phyloP scores from a whole-genome alignment of 2,888 invertebrate species.

The Athripsodes cinereus region DNA sequence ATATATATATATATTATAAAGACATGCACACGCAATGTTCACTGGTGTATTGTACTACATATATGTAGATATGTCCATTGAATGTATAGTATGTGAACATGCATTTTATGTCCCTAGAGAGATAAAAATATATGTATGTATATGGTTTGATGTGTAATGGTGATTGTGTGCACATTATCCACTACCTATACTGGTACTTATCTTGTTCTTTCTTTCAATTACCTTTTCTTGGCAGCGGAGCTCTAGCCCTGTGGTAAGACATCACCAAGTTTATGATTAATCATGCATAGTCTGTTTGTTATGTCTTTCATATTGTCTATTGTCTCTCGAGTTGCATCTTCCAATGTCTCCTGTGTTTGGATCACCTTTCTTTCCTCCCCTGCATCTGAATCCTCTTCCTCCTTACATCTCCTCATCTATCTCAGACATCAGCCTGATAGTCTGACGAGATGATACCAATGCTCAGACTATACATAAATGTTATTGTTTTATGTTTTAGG shows the following conservation, averaged over 20 bases:
- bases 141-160: not conserved
- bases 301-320: constrained; percentile 20
- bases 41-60: too few relatives aligned
- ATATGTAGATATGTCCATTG: too few relatives aligned
- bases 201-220: constrained; percentile 28
- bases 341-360: constrained; percentile 17
- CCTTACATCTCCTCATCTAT: not conserved
- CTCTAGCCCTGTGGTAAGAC: constrained; percentile 28
- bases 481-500: not conserved
- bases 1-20: too few relatives aligned
- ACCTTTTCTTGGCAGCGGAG: constrained; percentile 27
- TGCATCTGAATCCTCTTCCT: constrained; percentile 5
- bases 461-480: constrained; percentile 12
- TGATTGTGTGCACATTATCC: constrained; percentile 10
- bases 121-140: too few relatives aligned
- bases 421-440: not conserved
- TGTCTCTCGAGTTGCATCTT: constrained; percentile 21
- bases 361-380: constrained; percentile 5
- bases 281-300: constrained; percentile 21
- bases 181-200: constrained; percentile 28
- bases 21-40: too few relatives aligned
- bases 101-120: not conserved
- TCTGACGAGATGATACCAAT: constrained; percentile 20
- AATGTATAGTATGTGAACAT: too few relatives aligned
- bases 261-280: constrained; percentile 24